Evolutionary conservation across 1,140 invertebrate species (phyloP), one percentile per base, ranked within the genome.

Genomic region (Spodoptera frugiperda): DNA sequence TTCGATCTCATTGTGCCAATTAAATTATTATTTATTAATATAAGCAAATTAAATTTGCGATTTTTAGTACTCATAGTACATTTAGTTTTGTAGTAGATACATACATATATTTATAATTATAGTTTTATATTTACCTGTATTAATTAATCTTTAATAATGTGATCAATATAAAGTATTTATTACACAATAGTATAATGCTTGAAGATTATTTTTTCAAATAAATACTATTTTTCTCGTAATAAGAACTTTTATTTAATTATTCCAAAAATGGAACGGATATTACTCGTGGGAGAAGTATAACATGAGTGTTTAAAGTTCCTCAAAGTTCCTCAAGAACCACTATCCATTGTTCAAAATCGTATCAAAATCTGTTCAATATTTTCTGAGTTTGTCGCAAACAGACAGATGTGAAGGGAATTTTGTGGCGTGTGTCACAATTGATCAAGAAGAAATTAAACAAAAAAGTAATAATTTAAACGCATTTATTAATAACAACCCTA

Each of bases 1-100:
- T 76, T 77, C 61, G 78, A 82, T 82, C 78, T 84, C 75, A 76
- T 44, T 15, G 76, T 81, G 82, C 79, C 79, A 81, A 83, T 54
- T 51, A 51, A 75, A 70, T 39, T 39, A 39, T 77, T 67, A 54
- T 15, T 55, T 1, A 25, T 25, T 55, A 12, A 30, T 25, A 21
- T 78, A 65, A 55, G 80, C 78, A 78, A 84, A 80, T 82, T 25
- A 49, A 78, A 82, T 81, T 84, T 81, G 78, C 74, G 9, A 54
- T 76, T 19, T 55, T 25, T 48, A 17, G 14, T 68, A 68, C 30
- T 54, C 6, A 19, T 65, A 12, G 33, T 65, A 17, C 14, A 15
- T 6, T 65, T 65, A 9, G 33, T 39, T 48, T 65, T 44, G 19
- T 39, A 55, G 54, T 25, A 48, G 3, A 6, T n/a, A n/a, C n/a